Conservation (phyloP, 2,888 invertebrate species). For the Drosophila nr. medialis region DNA sequence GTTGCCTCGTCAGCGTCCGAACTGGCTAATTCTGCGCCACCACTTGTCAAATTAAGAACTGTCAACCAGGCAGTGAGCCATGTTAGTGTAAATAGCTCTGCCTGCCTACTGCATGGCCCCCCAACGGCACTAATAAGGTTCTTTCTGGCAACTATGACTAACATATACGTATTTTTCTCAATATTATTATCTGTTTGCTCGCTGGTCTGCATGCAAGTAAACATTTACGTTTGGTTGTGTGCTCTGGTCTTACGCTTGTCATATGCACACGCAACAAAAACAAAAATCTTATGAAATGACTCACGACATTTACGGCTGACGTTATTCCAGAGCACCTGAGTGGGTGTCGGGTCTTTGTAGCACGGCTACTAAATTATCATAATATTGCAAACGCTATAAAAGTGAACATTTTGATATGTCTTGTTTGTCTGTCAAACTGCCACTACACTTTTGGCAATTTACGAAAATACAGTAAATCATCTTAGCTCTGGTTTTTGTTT, state of each 20-base stretch:
- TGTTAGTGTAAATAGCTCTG: conserved; percentile 17
- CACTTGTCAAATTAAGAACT: conserved; percentile 70
- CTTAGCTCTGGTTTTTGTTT: conserved; percentile 26
- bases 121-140: conserved; percentile 19
- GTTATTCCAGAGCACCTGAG: conserved; percentile 44
- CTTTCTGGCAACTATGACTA: conserved; percentile 19
- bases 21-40: conserved; percentile 49
- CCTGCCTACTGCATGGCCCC: conserved; percentile 6
- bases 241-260: conserved; percentile 29
- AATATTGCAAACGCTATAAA: conserved; percentile 72
- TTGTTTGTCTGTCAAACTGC: conserved; percentile 14
- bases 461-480: conserved; percentile 64
- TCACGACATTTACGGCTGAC: conserved; percentile 34
- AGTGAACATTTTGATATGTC: conserved; percentile 41
- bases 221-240: conserved; percentile 4
- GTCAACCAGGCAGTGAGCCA: conserved; percentile 57
- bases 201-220: conserved; percentile 30
- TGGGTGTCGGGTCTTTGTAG: conserved; percentile 58
- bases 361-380: conserved; percentile 66
- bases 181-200: conserved; percentile 25
- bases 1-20: conserved; percentile 40
- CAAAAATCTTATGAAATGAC: conserved; percentile 34
- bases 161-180: conserved; percentile 10
- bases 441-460: conserved; percentile 48
- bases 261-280: conserved; percentile 5